Evolutionary conservation across 2,797 vertebrate genomes (phyloP), one percentile per base, ranked within the genome.

Genomic region (Sebastes matsubarae): DNA sequence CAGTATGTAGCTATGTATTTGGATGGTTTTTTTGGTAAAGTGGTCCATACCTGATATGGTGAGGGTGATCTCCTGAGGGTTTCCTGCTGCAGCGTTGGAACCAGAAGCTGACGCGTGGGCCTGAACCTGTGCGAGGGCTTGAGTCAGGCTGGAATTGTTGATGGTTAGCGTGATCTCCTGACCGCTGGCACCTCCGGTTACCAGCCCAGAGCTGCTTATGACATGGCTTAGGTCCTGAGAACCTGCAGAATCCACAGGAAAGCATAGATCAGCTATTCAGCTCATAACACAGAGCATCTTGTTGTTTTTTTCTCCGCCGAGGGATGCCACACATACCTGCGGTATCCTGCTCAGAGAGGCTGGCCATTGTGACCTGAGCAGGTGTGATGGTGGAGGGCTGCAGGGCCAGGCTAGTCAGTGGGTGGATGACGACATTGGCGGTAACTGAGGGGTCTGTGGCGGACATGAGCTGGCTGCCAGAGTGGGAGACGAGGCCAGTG

Each of bases 141-240:
- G 98, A 67, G 96, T 97, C 86, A 99, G 93, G 78, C 96, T 98
- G 61, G 97, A 96, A 90, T 99, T 99, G 96, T 99, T 99, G 91
- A 99, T 99, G 68, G 99, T 99, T 87, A 99, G 86, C 0, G 98
- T 99, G 92, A 99, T 99, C 92, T 99, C 99, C 55, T 98, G 97
- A 9, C 97, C 95, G 24, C 93, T 92, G 42, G 84, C 90, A 10
- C 96, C 92, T 36, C 95, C 93, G 1, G 96, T 85, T 30, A 98
- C 96, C 68, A 99, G 92, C 66, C 96, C 96, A 66, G 96, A 95
- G 2, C 94, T 95, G 8, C 96, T 93, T 93, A 99, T 97, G 72
- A 98, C 97, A 29, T 98, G 97, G 68, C 96, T 95, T n/a, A 99
- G 94, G 80, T 99, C 97, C 71, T 98, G 98, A 13, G 97, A 91